Percentiles rank a stretch among this genome's conserved stretches.
These are phyloP conservation scores for Notoglanidium macrostoma DNA, from an alignment of 2,797 vertebrate species.

Conservation along the genomic window DNA sequence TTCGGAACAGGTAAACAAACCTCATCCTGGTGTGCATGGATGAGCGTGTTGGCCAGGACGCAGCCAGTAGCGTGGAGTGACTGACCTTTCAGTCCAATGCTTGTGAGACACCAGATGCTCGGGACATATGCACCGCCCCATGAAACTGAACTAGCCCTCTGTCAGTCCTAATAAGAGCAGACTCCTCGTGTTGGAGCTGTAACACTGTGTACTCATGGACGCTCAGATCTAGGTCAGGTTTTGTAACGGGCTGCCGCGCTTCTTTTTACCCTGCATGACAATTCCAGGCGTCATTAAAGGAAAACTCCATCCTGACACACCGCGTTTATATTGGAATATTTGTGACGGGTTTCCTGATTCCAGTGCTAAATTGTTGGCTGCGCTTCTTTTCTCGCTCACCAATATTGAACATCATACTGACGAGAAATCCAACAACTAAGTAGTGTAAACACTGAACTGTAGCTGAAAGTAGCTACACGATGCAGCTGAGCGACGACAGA, in stretches of 20 bases:
- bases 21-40: constrained; percentile 23
- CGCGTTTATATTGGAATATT: background rate
- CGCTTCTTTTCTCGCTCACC: background rate
- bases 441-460: background rate
- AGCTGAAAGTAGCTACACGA: background rate
- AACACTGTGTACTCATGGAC: constrained; percentile 16
- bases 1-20: constrained; percentile 11
- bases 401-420: background rate
- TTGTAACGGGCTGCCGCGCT: background rate
- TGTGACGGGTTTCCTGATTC: background rate
- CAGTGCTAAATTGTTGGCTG: background rate
- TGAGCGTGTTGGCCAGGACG: constrained; percentile 19
- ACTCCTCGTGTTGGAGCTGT: constrained; percentile 23
- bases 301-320: background rate
- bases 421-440: background rate
- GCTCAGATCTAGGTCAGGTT: constrained; percentile 14
- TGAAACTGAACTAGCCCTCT: constrained; percentile 51
- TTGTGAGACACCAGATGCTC: constrained; percentile 58
- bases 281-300: background rate
- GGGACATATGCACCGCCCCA: constrained; percentile 56
- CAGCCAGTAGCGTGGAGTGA: constrained; percentile 30
- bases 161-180: constrained; percentile 27
- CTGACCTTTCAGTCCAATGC: constrained; percentile 54
- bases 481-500: background rate
- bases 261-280: background rate